A percentile compares a stretch with the other conserved stretches of the same genome.
Conservation (phyloP, 2,797 vertebrate species). For the Poliocrania exsul region DNA sequence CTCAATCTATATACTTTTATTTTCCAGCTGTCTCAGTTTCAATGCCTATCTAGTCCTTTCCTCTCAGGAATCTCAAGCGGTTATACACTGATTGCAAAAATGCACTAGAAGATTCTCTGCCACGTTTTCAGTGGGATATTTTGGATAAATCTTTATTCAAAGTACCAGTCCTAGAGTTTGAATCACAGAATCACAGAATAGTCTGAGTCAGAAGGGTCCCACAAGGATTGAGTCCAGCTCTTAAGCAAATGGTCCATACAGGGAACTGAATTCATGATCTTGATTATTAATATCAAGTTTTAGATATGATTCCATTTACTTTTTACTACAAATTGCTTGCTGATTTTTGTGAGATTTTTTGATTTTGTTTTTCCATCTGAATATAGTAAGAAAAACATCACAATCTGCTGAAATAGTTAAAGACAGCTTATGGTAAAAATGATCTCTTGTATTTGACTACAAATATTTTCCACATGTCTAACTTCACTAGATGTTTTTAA, state of each 20-base stretch:
- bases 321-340: background rate
- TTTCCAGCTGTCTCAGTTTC: background rate
- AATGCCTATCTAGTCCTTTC: background rate
- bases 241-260: background rate
- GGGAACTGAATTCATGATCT: background rate
- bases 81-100: background rate
- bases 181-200: background rate
- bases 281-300: background rate
- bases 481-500: background rate
- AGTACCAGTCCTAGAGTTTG: background rate
- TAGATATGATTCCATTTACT: background rate
- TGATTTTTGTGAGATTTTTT: background rate
- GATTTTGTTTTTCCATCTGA: background rate
- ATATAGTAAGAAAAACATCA: background rate
- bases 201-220: background rate
- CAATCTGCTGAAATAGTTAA: background rate
- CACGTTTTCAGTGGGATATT: fast-evolving
- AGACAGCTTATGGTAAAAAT: background rate
- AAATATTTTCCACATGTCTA: background rate
- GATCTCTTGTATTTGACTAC: background rate
- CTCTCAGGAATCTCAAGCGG: background rate
- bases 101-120: background rate
- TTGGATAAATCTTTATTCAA: background rate
- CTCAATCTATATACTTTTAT: background rate
- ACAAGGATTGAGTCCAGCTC: background rate